These are phyloP conservation scores for Apodemia zela DNA, from an alignment of 2,888 invertebrate genomes.

Conservation along the genomic window DNA sequence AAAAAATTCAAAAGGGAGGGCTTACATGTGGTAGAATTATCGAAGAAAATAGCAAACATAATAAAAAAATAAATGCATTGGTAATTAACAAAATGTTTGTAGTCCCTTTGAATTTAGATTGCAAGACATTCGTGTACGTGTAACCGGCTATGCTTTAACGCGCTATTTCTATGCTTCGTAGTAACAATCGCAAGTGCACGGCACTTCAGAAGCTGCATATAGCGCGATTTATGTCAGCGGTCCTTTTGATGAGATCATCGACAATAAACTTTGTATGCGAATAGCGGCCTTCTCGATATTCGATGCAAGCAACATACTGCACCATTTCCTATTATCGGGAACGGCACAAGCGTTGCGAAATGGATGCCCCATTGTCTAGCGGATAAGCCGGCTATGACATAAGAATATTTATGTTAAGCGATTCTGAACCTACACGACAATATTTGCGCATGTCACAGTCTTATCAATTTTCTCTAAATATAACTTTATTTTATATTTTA, in stretches of 20 bases:
- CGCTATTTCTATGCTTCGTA: slow-evolving; percentile 79
- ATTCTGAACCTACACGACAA: background rate
- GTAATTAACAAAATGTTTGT: background rate
- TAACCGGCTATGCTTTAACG: slow-evolving; percentile 46
- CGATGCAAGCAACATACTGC: slow-evolving; percentile 66
- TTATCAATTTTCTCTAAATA: background rate
- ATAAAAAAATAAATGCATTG: too few species aligned
- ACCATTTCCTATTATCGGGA: slow-evolving; percentile 75
- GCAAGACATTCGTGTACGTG: slow-evolving; percentile 26
- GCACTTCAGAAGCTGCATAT: slow-evolving; percentile 78
- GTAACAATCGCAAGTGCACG: slow-evolving; percentile 78
- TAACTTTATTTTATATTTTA: background rate
- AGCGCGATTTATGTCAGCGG: slow-evolving; percentile 76
- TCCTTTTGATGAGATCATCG: slow-evolving; percentile 78
- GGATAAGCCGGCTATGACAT: slow-evolving; percentile 36
- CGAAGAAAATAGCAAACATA: too few species aligned
- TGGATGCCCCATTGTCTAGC: slow-evolving; percentile 67
- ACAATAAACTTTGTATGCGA: slow-evolving; percentile 71
- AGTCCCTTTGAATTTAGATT: slow-evolving; percentile 29
- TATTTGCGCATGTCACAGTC: background rate
- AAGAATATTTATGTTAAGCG: background rate
- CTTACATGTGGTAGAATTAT: too few species aligned
- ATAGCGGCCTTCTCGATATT: slow-evolving; percentile 69
- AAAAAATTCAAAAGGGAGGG: too few species aligned
- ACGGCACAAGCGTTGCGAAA: slow-evolving; percentile 63